phyloP scores from a whole-genome alignment of 2,113 vertebrate genomes.

The Protobothrops flavoviridis region DNA sequence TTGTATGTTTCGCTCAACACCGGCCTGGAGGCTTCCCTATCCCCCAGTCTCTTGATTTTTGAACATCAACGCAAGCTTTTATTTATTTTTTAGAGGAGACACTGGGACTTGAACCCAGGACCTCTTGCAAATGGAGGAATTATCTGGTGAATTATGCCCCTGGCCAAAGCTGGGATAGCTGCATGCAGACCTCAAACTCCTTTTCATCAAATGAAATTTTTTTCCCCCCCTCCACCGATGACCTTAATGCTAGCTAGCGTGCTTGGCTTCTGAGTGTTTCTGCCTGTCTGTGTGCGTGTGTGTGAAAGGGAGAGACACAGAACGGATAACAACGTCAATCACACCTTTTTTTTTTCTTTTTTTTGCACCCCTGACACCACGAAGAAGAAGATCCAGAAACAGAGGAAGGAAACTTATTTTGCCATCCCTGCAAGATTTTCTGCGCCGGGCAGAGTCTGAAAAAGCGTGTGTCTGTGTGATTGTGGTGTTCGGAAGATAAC shows the following conservation, averaged over 20 bases:
- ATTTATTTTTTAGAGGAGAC: not conserved
- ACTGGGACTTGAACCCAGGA: not conserved
- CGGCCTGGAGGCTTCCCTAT: not conserved
- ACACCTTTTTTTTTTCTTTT: not conserved
- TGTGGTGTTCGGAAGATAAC: not conserved
- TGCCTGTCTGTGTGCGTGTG: too few relatives aligned
- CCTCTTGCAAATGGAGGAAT: not conserved
- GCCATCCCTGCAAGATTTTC: not conserved
- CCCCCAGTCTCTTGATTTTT: not conserved
- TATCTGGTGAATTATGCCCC: not conserved
- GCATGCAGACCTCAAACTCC: not conserved
- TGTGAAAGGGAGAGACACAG: not conserved
- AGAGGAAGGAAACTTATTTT: not conserved
- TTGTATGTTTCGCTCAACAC: not conserved
- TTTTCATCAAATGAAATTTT: not conserved
- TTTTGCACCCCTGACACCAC: not conserved
- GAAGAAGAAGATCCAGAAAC: not conserved
- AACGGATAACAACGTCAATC: not conserved
- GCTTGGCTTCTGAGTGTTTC: not conserved
- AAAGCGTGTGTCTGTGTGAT: not conserved
- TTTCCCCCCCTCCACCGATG: not conserved
- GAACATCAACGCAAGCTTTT: not conserved
- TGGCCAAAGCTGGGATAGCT: not conserved
- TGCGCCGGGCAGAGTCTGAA: not conserved
- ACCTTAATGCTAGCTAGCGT: not conserved